Conservation (phyloP, 1,140 invertebrate species). For the Euura lappo region DNA sequence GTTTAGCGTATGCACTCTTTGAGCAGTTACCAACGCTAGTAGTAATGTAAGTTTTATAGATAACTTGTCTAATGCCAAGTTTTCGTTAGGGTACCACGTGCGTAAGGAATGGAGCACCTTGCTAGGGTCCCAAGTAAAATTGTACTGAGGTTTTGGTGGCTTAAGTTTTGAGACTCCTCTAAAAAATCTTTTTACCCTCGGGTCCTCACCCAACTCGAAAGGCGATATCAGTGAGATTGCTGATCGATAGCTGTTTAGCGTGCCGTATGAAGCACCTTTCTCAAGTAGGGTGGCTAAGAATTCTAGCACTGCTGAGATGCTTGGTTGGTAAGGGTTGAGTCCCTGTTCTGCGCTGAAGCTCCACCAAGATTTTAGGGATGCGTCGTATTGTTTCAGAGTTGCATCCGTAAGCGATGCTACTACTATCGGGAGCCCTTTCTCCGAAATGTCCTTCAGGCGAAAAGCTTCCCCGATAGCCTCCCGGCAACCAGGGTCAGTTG, state of each 20-base stretch:
- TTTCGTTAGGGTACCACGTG: neutral
- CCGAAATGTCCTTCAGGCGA: constrained; percentile 12
- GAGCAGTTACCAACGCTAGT: neutral
- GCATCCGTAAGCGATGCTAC: constrained; percentile 31
- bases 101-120: constrained; percentile 10
- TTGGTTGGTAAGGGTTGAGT: neutral
- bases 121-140: constrained; percentile 21
- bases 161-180: constrained; percentile 22
- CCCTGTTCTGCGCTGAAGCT: neutral
- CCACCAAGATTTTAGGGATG: constrained; percentile 5
- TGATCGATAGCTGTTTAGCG: constrained; percentile 13
- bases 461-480: constrained; percentile 35
- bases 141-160: constrained; percentile 25
- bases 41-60: neutral
- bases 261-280: neutral
- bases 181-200: constrained; percentile 20
- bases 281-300: neutral
- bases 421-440: constrained; percentile 28
- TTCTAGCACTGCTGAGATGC: neutral
- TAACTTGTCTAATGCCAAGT: constrained; percentile 10
- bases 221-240: constrained; percentile 18
- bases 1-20: neutral
- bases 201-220: constrained; percentile 12
- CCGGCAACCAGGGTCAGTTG: constrained; percentile 33
- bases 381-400: constrained; percentile 29